Conservation (phyloP, 1,140 invertebrate species). For the Andricus grossulariae region DNA sequence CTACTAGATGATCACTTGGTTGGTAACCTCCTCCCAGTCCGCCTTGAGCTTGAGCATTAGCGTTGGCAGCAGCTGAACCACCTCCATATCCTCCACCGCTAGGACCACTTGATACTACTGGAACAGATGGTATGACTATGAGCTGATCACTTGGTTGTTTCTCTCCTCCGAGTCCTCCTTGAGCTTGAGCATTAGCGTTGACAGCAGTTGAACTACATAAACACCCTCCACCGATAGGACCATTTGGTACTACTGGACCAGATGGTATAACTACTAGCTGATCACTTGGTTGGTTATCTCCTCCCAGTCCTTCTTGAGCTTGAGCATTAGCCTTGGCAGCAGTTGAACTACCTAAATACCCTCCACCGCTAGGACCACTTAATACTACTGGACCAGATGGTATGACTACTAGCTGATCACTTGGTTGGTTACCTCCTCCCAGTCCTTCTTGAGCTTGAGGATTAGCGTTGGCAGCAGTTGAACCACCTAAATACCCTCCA, state of each 20-base stretch:
- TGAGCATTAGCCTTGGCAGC: no score
- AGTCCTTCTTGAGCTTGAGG: no score
- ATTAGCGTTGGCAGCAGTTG: no score
- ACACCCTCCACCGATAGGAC: neutral
- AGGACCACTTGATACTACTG: neutral
- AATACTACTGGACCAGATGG: neutral
- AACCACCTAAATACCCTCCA: neutral
- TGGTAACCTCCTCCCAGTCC: no score
- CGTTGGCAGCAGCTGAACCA: neutral
- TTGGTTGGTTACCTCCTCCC: neutral
- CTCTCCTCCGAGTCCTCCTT: no score
- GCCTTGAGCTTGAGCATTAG: neutral
- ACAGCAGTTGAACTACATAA: no score
- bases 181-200: no score
- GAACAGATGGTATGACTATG: neutral
- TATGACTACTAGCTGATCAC: neutral
- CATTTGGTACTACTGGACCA: neutral
- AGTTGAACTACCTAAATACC: neutral
- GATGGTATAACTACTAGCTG: neutral
- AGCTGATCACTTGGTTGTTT: no score
- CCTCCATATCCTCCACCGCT: neutral
- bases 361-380: neutral
- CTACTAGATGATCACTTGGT: no score
- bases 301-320: no score
- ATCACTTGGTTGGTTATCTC: neutral